Evolutionary conservation across 2,888 invertebrate species (phyloP).

Genomic region (Acanthosepion esculentum): DNA sequence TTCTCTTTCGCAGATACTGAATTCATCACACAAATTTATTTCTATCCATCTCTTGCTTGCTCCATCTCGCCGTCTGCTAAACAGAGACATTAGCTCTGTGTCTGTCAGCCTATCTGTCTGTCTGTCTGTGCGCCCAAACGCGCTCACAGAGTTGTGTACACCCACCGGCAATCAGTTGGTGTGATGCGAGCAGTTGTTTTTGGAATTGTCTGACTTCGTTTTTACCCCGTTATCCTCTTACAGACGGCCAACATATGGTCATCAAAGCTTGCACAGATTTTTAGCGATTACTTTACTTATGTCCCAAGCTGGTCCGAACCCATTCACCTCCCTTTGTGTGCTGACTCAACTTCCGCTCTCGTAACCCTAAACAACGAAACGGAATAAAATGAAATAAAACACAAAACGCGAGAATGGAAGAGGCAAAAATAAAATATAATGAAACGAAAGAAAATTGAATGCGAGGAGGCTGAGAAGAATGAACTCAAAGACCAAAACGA

Average conservation of each 20-base stretch:
- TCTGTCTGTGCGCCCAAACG: not conserved
- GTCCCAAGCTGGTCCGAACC: constrained; percentile 33
- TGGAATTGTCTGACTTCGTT: not conserved
- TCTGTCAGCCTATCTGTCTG: not conserved
- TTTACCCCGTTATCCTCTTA: not conserved
- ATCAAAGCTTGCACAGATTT: not conserved
- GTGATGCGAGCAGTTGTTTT: not conserved
- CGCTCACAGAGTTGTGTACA: not conserved
- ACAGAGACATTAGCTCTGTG: not conserved
- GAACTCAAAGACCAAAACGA: not conserved
- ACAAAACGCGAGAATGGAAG: constrained; percentile 2
- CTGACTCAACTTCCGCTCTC: constrained; percentile 33
- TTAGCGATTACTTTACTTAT: not conserved
- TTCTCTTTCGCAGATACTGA: not conserved
- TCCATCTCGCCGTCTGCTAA: not conserved
- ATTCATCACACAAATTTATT: not conserved
- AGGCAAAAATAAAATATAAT: not conserved
- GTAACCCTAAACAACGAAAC: not conserved
- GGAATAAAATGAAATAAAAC: not conserved
- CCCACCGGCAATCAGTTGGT: not conserved
- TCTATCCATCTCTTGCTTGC: not conserved
- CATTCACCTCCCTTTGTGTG: constrained; percentile 15
- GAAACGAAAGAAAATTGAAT: not conserved
- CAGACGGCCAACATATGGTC: constrained; percentile 11
- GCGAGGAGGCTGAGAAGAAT: not conserved